These are phyloP conservation scores for Brachionus angularis DNA, from an alignment of 1,140 invertebrate genomes.

Conservation along the genomic window DNA sequence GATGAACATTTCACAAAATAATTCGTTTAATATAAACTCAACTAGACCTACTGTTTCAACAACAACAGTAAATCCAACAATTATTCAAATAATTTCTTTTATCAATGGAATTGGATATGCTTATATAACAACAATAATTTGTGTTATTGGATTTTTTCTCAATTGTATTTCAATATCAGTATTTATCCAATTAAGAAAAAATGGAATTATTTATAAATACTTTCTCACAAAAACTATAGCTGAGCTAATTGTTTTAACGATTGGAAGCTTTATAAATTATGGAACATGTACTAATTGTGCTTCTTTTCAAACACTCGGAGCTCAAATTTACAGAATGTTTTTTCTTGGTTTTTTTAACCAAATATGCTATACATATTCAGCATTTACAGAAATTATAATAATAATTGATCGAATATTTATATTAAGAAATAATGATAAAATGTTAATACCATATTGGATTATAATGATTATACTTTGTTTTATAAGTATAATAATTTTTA, in stretches of 20 bases:
- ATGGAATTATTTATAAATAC: background rate
- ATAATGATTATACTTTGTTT: background rate
- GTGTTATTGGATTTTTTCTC: background rate
- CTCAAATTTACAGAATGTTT: background rate
- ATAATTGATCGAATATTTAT: background rate
- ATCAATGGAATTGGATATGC: background rate
- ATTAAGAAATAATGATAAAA: background rate
- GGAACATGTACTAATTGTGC: background rate
- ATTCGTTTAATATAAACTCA: too few species aligned
- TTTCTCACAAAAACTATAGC: background rate
- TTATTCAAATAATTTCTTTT: background rate
- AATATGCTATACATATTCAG: background rate
- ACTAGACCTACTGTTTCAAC: background rate
- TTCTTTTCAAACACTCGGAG: background rate
- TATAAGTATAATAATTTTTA: background rate
- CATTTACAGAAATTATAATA: background rate
- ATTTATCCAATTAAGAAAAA: background rate
- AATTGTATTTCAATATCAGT: background rate
- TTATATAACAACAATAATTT: background rate
- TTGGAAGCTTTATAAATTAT: background rate
- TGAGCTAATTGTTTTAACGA: background rate
- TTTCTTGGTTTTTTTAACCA: background rate
- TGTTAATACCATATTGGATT: background rate
- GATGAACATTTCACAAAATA: too few species aligned
- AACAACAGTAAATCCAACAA: background rate